Percentiles rank a stretch among this genome's conserved stretches.
phyloP scores from a whole-genome alignment of 2,797 vertebrate genomes.

The Iguana delicatissima region DNA sequence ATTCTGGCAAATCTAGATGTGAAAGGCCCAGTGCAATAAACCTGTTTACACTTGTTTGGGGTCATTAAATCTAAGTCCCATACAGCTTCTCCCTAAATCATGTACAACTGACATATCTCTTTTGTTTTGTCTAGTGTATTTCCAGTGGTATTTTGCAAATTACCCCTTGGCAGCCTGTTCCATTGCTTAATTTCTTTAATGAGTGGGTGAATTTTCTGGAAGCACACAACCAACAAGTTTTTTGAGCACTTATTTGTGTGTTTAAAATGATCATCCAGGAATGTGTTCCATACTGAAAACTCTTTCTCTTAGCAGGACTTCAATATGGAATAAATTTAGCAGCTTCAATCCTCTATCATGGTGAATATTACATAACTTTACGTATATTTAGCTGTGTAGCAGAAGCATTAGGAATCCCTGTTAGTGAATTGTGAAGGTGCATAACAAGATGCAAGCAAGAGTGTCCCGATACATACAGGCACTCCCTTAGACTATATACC shows the following conservation, averaged over 20 bases:
- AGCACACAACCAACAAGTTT: constrained; percentile 44
- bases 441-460: too few relatives aligned
- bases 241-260: not conserved
- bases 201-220: constrained; percentile 38
- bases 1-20: not conserved
- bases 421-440: too few relatives aligned
- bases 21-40: not conserved
- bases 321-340: not conserved
- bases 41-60: not conserved
- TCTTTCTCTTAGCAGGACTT: not conserved
- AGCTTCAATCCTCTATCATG: too few relatives aligned
- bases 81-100: constrained; percentile 47
- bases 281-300: constrained; percentile 16
- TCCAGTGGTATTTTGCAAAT: constrained; percentile 63
- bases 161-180: constrained; percentile 49
- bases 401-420: too few relatives aligned
- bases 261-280: constrained; percentile 21
- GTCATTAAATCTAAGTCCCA: not conserved
- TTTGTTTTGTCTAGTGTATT: constrained; percentile 64
- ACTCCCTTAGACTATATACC: too few relatives aligned
- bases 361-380: too few relatives aligned
- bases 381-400: too few relatives aligned
- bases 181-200: constrained; percentile 51
- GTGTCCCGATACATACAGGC: too few relatives aligned
- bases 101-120: constrained; percentile 37